phyloP scores from a whole-genome alignment of 2,113 vertebrate species.

The Nothobranchius kuhntae region DNA sequence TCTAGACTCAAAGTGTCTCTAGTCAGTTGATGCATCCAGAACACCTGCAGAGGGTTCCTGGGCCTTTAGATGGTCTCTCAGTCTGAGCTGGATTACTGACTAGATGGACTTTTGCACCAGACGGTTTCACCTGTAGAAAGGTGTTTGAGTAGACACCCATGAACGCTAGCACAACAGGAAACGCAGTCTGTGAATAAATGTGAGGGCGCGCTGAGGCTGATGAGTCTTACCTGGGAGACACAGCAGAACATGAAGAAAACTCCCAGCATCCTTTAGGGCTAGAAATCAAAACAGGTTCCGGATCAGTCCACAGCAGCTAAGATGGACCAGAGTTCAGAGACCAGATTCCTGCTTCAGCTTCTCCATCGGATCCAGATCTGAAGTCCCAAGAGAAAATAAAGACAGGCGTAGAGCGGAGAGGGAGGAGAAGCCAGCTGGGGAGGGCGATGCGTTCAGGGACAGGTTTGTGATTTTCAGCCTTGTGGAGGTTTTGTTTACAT shows the following conservation, averaged over 20 bases:
- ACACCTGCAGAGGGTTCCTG: too few relatives aligned
- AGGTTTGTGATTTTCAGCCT: not conserved
- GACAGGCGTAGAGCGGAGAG: not conserved
- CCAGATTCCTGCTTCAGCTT: not conserved
- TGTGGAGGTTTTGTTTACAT: too few relatives aligned
- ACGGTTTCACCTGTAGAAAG: too few relatives aligned
- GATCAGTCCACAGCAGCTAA: not conserved
- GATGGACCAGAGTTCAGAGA: not conserved
- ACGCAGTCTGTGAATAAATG: too few relatives aligned
- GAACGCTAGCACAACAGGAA: too few relatives aligned
- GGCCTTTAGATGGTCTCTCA: too few relatives aligned
- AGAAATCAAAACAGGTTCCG: not conserved
- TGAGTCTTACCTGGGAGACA: conserved; percentile 7
- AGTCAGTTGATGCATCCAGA: too few relatives aligned
- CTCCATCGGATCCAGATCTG: not conserved
- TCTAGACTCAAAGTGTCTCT: too few relatives aligned
- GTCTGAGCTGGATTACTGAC: too few relatives aligned
- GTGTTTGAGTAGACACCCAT: too few relatives aligned
- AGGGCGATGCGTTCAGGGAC: not conserved
- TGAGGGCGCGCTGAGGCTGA: not conserved
- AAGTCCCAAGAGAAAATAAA: not conserved
- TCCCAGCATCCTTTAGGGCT: not conserved
- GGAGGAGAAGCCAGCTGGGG: not conserved
- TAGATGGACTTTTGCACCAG: too few relatives aligned
- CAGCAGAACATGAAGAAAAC: not conserved